Evolutionary conservation across 2,797 vertebrate species (phyloP), one percentile per base, ranked within the genome.

Genomic region (Euphonia xanthogaster): DNA sequence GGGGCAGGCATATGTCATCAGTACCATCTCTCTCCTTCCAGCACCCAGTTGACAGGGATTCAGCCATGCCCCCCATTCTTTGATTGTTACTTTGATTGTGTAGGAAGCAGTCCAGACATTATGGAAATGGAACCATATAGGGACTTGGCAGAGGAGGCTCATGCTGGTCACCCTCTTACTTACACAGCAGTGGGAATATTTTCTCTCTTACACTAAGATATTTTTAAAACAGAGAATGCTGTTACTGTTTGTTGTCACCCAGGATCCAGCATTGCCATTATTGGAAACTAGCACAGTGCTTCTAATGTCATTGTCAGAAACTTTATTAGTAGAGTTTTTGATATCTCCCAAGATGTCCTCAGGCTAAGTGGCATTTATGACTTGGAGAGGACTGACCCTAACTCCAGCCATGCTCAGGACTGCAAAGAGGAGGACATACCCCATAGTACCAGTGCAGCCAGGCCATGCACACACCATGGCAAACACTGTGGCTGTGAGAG

Each of bases 131-230:
- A 80, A 47, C 94, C 95, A 94, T 96, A 92, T 90, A 97, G 94
- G 93, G 95, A 88, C 67, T 89, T 83, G 71, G 82, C 1, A 4
- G 77, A 87, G 17, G 30, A 93, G 71, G 63, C 80, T 68, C 66
- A 73, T 28, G 77, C 80, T 84, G 90, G 80, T 93, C 84, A 87
- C 83, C 74, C 92, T 90, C 88, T 94, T 39, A 60, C 60, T 96
- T 67, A 80, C 95, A 90, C 93, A 96, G 93, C 95, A 92, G 88
- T 86, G 71, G 73, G 92, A 95, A 96, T 96, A 94, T 78, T 96
- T 97, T 92, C 86, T 93, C 62, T 81, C 94, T 96, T 96, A 96
- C 60, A 7, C 80, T 4, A 88, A 81, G 94, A 92, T 96, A 96
- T 97, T 96, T 96, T 96, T 95, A 96, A 94, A 96, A 27, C 77